Evolutionary conservation across 2,113 vertebrate genomes (phyloP).

Genomic region (Herpetotheres cachinnans): DNA sequence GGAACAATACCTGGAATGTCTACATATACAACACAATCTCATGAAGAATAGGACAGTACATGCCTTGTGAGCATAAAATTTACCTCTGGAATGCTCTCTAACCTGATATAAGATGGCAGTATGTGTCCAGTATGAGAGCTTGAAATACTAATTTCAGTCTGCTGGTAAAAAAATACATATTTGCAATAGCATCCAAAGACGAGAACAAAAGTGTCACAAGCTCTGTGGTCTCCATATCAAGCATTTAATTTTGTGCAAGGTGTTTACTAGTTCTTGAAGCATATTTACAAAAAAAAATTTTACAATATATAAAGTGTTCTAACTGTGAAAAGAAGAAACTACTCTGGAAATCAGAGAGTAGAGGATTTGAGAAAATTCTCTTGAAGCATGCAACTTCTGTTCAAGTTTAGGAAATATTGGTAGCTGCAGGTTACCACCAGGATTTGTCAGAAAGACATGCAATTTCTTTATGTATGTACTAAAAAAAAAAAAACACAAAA

Average conservation of each 20-base stretch:
- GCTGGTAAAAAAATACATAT: neutral
- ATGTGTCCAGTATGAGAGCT: neutral
- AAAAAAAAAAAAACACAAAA: neutral
- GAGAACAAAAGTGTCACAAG: neutral
- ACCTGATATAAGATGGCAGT: neutral
- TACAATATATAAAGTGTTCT: neutral
- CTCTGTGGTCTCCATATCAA: neutral
- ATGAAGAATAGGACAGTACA: neutral
- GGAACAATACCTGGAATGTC: neutral
- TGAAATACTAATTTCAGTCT: neutral
- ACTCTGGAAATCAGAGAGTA: neutral
- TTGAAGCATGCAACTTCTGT: neutral
- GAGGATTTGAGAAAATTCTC: neutral
- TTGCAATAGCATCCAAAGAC: neutral
- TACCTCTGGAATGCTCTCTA: neutral
- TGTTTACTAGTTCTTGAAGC: neutral
- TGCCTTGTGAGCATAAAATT: neutral
- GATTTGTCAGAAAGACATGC: neutral
- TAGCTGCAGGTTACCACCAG: neutral
- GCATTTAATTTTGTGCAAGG: neutral
- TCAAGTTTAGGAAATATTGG: neutral
- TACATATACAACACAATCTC: neutral
- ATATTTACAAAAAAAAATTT: neutral
- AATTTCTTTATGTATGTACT: neutral
- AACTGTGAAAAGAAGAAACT: neutral